Evolutionary conservation across 2,888 invertebrate species (phyloP).

Genomic region (Parelbella ahira): DNA sequence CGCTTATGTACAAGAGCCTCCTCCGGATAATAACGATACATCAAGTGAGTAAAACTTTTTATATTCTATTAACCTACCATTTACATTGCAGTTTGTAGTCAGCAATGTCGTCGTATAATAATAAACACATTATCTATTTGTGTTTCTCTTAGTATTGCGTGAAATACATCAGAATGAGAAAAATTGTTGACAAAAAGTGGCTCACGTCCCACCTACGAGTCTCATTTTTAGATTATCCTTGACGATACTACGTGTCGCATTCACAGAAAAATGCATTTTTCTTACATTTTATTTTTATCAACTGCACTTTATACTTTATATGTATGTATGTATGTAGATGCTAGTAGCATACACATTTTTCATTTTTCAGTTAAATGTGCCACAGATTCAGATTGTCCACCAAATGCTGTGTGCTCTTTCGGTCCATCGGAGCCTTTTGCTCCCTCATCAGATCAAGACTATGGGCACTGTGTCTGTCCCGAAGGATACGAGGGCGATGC

Average conservation of each 20-base stretch:
- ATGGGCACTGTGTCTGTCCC: constrained; percentile 86
- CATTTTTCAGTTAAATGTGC: constrained; percentile 84
- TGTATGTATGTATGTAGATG: too few species aligned
- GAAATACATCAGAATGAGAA: too few species aligned
- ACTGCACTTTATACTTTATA: too few species aligned
- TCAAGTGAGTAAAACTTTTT: too few species aligned
- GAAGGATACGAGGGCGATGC: constrained; percentile 94
- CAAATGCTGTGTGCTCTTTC: constrained; percentile 88
- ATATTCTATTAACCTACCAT: too few species aligned
- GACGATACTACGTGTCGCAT: background rate
- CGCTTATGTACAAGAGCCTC: constrained; percentile 31
- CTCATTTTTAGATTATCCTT: constrained; percentile 3
- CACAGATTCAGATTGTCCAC: constrained; percentile 88
- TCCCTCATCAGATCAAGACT: constrained; percentile 39
- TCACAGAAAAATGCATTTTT: constrained; percentile 53
- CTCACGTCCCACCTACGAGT: constrained; percentile 1
- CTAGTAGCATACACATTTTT: too few species aligned
- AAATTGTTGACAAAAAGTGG: background rate
- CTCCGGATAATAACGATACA: constrained; percentile 32
- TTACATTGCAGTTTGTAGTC: too few species aligned
- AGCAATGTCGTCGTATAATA: too few species aligned
- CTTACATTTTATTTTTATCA: constrained; percentile 81
- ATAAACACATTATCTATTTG: too few species aligned
- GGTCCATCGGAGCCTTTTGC: constrained; percentile 54
- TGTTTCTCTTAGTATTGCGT: too few species aligned